Conservation (phyloP, 2,113 vertebrate genomes). For the Synodontis membranacea region DNA sequence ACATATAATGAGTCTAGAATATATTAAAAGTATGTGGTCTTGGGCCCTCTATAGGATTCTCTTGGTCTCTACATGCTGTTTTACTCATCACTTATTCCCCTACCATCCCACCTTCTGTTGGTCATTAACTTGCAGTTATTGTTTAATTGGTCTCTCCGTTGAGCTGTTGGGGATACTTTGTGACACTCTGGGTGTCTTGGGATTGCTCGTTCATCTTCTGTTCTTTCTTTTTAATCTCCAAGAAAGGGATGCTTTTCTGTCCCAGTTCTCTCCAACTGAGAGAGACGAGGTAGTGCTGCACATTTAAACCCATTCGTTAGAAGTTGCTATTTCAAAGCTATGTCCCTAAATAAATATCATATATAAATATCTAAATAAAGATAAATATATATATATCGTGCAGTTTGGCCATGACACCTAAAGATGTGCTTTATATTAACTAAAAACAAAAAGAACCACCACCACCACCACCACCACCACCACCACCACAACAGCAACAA, state of each 20-base stretch:
- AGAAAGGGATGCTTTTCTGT: neutral
- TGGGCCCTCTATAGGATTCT: neutral
- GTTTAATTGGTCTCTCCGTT: slow-evolving; percentile 48
- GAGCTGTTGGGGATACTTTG: slow-evolving; percentile 21
- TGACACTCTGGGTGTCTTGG: slow-evolving; percentile 40
- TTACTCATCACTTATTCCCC: slow-evolving; percentile 21
- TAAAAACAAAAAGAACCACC: neutral
- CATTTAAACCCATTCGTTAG: neutral
- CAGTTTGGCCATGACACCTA: neutral
- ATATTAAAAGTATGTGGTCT: too few species aligned
- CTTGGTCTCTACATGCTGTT: neutral
- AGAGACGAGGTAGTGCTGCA: neutral
- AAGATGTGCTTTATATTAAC: neutral
- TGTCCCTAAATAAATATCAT: too few species aligned
- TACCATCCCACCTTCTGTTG: slow-evolving; percentile 53
- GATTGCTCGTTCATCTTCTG: slow-evolving; percentile 45
- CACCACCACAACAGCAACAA: too few species aligned
- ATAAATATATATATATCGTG: too few species aligned
- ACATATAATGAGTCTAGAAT: too few species aligned
- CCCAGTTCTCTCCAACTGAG: neutral
- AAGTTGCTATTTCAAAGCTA: neutral
- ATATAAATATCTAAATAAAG: too few species aligned
- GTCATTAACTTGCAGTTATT: slow-evolving; percentile 58
- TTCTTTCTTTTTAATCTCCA: slow-evolving; percentile 19
- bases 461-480: too few species aligned